Percentiles rank a stretch among this genome's conserved stretches.
Conservation (phyloP, 2,113 vertebrate species). For the Pristiophorus japonicus region DNA sequence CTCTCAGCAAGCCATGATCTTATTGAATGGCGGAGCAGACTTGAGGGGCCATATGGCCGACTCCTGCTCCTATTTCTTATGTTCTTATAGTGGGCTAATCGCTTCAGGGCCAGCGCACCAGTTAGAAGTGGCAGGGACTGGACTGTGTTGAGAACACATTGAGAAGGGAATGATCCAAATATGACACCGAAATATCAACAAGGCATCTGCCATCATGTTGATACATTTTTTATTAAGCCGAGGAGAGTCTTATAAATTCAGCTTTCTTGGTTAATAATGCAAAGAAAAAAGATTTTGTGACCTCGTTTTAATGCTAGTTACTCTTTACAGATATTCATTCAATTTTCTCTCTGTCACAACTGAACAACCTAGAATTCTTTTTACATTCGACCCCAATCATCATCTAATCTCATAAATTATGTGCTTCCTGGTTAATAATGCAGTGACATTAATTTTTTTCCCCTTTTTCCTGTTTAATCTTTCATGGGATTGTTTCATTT, state of each 20-base stretch:
- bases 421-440: slow-evolving; percentile 4
- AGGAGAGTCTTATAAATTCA: neutral
- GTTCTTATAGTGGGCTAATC: neutral
- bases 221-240: neutral
- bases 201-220: neutral
- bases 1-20: too few relatives aligned
- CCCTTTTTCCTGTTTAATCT: slow-evolving; percentile 5
- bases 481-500: neutral
- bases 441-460: neutral
- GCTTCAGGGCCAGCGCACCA: too few relatives aligned
- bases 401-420: slow-evolving; percentile 21
- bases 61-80: too few relatives aligned
- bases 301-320: slow-evolving; percentile 1
- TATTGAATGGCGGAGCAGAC: too few relatives aligned
- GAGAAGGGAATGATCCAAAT: neutral
- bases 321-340: slow-evolving; percentile 6
- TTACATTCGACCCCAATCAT: neutral
- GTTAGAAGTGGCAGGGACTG: neutral
- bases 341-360: neutral
- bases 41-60: too few relatives aligned
- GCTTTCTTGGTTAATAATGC: neutral
- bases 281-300: neutral
- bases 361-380: neutral
- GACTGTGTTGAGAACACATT: neutral
- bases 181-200: neutral